These are phyloP conservation scores for Leptinotarsa peninsularis DNA, from an alignment of 2,888 invertebrate genomes.

Conservation along the genomic window DNA sequence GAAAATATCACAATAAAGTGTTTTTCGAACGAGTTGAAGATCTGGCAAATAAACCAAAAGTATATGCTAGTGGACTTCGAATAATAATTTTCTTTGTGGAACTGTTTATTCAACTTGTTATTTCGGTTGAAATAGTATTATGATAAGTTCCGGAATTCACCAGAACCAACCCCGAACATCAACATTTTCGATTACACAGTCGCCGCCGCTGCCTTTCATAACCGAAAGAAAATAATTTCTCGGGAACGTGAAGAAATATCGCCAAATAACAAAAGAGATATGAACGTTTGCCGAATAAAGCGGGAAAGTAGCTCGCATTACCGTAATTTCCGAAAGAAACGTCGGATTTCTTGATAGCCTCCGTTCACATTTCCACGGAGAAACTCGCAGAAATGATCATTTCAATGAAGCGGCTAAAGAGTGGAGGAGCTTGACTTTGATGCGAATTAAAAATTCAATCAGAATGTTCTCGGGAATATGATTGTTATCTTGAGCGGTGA, in stretches of 20 bases:
- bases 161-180: no score
- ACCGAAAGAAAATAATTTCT: background rate
- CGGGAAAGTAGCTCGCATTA: background rate
- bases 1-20: no score
- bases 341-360: background rate
- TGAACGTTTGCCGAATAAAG: background rate
- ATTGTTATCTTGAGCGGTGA: background rate
- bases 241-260: background rate
- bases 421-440: background rate
- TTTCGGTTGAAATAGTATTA: no score
- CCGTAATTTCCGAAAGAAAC: slow-evolving; percentile 14
- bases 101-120: no score
- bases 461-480: background rate
- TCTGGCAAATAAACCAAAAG: no score
- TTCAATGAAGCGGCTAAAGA: background rate
- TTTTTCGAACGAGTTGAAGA: no score
- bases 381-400: background rate
- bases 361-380: background rate
- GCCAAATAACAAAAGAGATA: slow-evolving; percentile 3
- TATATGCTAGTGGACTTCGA: no score
- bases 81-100: no score
- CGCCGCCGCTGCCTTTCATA: no score
- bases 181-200: no score
- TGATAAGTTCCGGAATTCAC: no score
- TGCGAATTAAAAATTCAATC: background rate